Evolutionary conservation across 2,113 vertebrate species (phyloP), one percentile per base, ranked within the genome.

Genomic region (Heterochromis multidens): DNA sequence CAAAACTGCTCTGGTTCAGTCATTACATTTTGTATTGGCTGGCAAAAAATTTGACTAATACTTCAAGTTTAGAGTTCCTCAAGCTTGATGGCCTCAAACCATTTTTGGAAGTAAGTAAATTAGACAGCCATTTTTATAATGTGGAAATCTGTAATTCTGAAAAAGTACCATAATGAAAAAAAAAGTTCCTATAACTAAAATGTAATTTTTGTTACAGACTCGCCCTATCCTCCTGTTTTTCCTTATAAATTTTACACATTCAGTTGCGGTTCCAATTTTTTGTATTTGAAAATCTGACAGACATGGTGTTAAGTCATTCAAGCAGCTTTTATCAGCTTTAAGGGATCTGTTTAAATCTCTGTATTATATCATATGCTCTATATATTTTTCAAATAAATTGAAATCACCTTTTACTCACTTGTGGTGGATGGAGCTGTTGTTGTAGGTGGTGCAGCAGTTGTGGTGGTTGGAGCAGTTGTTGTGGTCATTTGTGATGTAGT

Each of bases 391-490:
- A 19, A 21, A 21, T 7, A 54, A 54, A 54, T 54, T 54, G 8
- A 17, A 54, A 4, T 54, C 49, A 54, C 49, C 49, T 54, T 54
- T 21, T 0, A 3, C 17, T 54, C 8, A 0, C 57, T 3, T 11
- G 37, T 2, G 12, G 6, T 25, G 1, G 23, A 29, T 4, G 23
- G 2, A 2, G 9, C 8, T 9, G 12, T 2, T 0, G 52, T 19
- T 27, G 35, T 29, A 0, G 74, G 7, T 27, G 29, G 2, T 9
- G 29, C 23, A 8, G 29, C 23, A 2, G 77, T 3, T 11, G 37
- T 2, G 12, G 6, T 25, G 1, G 23, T 43, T 4, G 23, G 2
- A 2, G 9, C 8, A 5, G 12, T 2, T 0, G 52, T 19, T 27
- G 35, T 29, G 3, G 57, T 1, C 0, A 3, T 2, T 27, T 37